Percentiles rank a stretch among this genome's conserved stretches.
These are phyloP conservation scores for Brienomyrus brachyistius DNA, from an alignment of 2,113 vertebrate genomes.

Conservation along the genomic window DNA sequence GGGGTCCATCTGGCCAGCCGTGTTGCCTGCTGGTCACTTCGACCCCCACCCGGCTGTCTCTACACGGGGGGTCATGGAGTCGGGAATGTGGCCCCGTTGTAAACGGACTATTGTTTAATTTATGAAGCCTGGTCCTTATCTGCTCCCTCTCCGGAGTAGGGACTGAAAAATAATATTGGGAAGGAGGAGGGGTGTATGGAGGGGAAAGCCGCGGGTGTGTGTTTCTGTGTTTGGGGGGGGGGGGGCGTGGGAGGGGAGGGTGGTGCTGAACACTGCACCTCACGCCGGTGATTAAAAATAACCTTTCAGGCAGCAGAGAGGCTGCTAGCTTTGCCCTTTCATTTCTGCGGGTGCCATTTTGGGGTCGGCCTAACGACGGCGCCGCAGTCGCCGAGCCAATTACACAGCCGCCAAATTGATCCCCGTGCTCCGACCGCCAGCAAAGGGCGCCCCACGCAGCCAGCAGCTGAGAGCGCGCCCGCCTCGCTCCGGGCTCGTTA, in stretches of 20 bases:
- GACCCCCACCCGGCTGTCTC: not conserved
- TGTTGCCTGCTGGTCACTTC: not conserved
- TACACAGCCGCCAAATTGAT: conserved; percentile 62
- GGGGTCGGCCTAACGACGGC: conserved; percentile 65
- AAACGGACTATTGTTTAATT: conserved; percentile 51
- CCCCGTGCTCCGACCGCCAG: conserved; percentile 49
- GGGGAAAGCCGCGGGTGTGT: no score
- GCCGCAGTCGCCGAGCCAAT: conserved; percentile 65
- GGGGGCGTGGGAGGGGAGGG: conserved; percentile 22
- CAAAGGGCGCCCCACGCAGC: conserved; percentile 9
- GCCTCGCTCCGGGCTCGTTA: conserved; percentile 36
- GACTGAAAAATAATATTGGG: conserved; percentile 29
- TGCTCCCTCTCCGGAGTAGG: not conserved
- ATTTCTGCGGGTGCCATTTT: conserved; percentile 64
- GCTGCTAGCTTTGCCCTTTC: conserved; percentile 70
- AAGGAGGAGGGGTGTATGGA: not conserved
- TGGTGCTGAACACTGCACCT: conserved; percentile 32
- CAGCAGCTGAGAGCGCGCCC: conserved; percentile 3
- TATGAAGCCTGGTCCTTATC: conserved; percentile 25
- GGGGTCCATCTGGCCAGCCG: not conserved
- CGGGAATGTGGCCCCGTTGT: conserved; percentile 27
- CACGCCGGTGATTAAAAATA: conserved; percentile 71
- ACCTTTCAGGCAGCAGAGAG: conserved; percentile 64
- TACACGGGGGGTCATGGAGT: conserved; percentile 38
- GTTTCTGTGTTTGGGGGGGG: no score